Evolutionary conservation across 2,797 vertebrate genomes (phyloP), one percentile per base, ranked within the genome.

Genomic region (Chrysocyon brachyurus): DNA sequence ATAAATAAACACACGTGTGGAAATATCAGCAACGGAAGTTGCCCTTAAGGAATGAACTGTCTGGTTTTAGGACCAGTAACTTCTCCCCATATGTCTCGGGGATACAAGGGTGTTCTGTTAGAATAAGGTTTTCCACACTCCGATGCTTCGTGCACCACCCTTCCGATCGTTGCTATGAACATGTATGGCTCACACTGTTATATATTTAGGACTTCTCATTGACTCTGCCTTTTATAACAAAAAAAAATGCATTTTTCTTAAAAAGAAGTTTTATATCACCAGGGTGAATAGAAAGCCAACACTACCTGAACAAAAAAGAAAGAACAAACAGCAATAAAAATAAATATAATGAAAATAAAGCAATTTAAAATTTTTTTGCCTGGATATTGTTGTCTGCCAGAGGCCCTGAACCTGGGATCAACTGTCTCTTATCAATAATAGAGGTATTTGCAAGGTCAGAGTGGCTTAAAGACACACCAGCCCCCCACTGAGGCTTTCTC

Each of bases 241-340:
- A 93, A 94, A 33, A 86, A 49, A 52, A 6, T n/a, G 2, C 19
- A 63, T 92, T 92, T 93, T 73, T 94, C 26, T 86, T 92, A 82
- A 93, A 93, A 78, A 19, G 24, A 95, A 73, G 68, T 78, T 33
- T 79, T 59, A 61, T 75, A 40, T 72, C 31, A 21, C 33, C 14
- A 61, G n/a, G 24, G 6, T 70, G 72, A 72, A 70, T 24, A 91
- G 64, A 82, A 91, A 96, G 64, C 2, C 2, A 83, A 22, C 24
- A 57, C 17, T 36, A 19, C 7, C 12, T 56, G 52, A 82, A 46
- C 46, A 87, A 82, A 78, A 68, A 68, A 54, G 12, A 59, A 49
- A 24, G 33, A 66, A 75, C 54, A 17, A 6, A n/a, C 66, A 64
- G 11, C 22, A 73, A 14, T 87, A 82, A 91, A 94, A 95, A 83